Evolutionary conservation across 1,140 invertebrate genomes (phyloP).

Genomic region (roundworm (Caenorhabditis elegans)): DNA sequence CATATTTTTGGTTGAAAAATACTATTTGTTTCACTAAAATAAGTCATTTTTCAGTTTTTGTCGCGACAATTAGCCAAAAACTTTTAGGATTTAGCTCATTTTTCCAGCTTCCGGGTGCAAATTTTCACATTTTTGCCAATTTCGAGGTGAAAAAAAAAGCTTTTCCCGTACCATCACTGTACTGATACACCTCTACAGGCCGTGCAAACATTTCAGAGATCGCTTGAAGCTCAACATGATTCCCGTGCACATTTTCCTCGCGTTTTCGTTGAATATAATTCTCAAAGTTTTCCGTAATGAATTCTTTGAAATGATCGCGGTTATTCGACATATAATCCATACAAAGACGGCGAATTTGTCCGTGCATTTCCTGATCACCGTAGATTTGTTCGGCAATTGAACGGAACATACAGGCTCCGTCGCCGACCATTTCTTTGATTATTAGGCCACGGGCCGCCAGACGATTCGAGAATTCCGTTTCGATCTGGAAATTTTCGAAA

Average conservation of each 20-base stretch:
- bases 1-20: no score
- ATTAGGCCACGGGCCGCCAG: conserved; percentile 73
- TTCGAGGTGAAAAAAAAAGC: not conserved
- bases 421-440: conserved; percentile 85
- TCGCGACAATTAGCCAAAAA: not conserved
- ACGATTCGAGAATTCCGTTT: conserved; percentile 67
- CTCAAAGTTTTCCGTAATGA: conserved; percentile 87
- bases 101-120: no score
- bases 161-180: conserved; percentile 74
- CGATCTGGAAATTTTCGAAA: no score
- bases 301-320: conserved; percentile 86
- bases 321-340: conserved; percentile 90
- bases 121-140: not conserved
- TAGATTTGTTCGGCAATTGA: conserved; percentile 89
- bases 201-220: conserved; percentile 89
- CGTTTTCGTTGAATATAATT: conserved; percentile 80
- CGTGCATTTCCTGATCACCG: conserved; percentile 89
- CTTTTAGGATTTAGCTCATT: not conserved
- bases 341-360: conserved; percentile 79
- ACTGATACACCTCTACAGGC: conserved; percentile 88
- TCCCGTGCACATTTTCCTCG: conserved; percentile 80
- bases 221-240: conserved; percentile 91
- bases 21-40: no score
- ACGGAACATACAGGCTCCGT: conserved; percentile 88
- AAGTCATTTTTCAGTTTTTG: not conserved